Conservation (phyloP, 37 sponge, comb jelly and placozoan genomes). For the Ianthella basta region DNA sequence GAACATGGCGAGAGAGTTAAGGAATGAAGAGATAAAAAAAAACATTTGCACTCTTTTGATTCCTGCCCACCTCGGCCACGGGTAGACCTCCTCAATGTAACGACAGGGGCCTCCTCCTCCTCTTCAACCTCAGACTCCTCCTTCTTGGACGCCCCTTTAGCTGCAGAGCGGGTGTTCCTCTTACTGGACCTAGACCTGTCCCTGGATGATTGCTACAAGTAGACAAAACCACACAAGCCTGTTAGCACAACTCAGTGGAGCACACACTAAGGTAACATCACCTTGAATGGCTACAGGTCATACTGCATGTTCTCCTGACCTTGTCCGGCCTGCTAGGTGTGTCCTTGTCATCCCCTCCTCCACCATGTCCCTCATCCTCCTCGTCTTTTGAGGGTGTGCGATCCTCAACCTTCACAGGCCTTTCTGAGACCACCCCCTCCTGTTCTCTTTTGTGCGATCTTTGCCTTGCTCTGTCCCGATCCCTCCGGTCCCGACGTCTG, state of each 20-base stretch:
- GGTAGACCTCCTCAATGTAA: conserved; percentile 6
- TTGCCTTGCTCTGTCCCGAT: neutral
- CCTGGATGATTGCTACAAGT: too few species aligned
- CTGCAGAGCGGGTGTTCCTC: conserved; percentile 26
- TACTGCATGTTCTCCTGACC: neutral
- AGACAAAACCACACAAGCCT: too few species aligned
- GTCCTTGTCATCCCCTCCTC: neutral
- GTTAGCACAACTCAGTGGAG: too few species aligned
- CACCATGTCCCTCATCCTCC: neutral
- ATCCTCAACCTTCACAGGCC: neutral
- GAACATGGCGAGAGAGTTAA: neutral
- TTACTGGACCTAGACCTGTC: neutral
- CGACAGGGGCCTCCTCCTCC: conserved; percentile 28
- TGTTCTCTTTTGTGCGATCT: neutral
- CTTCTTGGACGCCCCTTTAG: conserved; percentile 3
- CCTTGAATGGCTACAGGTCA: too few species aligned
- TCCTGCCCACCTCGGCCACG: conserved; percentile 4
- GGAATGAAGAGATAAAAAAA: too few species aligned
- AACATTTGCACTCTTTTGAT: neutral
- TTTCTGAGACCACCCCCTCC: too few species aligned
- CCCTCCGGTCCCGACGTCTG: neutral
- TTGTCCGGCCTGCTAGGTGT: neutral
- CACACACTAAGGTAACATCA: too few species aligned
- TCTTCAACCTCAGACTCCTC: conserved; percentile 32
- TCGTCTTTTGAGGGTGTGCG: too few species aligned